Evolutionary conservation across 2,888 invertebrate genomes (phyloP), one percentile per base, ranked within the genome.

Genomic region (Noctua comes): DNA sequence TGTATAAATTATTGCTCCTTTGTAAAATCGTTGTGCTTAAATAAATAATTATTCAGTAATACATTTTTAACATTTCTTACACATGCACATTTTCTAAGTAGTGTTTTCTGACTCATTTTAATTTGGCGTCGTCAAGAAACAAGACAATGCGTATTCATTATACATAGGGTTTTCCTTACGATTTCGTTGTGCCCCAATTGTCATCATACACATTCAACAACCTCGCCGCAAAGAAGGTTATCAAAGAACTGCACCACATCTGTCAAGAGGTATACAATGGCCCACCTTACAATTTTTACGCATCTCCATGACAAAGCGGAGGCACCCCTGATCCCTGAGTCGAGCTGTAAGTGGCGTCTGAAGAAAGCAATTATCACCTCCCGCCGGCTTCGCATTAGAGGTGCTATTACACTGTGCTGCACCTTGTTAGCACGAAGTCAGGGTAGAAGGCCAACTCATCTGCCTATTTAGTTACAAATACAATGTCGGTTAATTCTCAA

Each of bases 281-380:
- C 69, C n/a, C 57, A 69, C 57, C 76, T 75, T 68, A 24, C 57
- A 76, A 76, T 83, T 87, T 80, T 79, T 73, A 46, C 65, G 68
- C 73, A 91, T 92, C 89, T 88, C 84, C 90, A 91, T 90, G 73
- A 92, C 89, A 92, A 92, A 87, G 80, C 74, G 79, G 54, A 11
- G 77, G 54, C 93, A 91, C 87, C 93, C 93, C 92, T 93, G 88
- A 77, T 86, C 82, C 59, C 27, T 27, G 27, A 62, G 64, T 64
- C 82, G 83, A 5, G 72, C 75, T 87, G 88, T 82, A 88, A 86
- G 88, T 88, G 88, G 87, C 85, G 87, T 86, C 90, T 91, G 91
- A 92, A 92, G 93, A 92, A 93, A 93, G 93, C 92, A 94, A 93
- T 94, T 93, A 93, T 90, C 91, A 90, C 83, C 84, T 90, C 90